These are phyloP conservation scores for Sphyrna mokarran DNA, from an alignment of 2,113 vertebrate species.

Conservation along the genomic window DNA sequence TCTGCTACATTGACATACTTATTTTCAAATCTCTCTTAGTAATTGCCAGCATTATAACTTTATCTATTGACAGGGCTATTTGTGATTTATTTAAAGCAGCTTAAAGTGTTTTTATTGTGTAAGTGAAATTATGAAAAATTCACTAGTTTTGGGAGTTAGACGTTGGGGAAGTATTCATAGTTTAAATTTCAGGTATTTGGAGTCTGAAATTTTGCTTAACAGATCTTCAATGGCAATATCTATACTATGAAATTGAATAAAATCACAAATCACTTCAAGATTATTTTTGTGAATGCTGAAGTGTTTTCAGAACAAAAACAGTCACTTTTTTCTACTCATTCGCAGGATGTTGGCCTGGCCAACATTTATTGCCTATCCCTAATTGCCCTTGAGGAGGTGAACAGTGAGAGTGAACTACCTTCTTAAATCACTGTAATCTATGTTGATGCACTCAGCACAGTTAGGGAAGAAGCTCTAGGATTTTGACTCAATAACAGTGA, in stretches of 20 bases:
- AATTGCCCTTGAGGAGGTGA: too few species aligned
- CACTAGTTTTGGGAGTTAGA: slow-evolving; percentile 9
- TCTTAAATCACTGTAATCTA: too few species aligned
- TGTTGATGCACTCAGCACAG: too few species aligned
- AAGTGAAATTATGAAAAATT: slow-evolving; percentile 22
- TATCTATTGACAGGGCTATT: neutral
- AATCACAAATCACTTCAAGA: slow-evolving; percentile 11
- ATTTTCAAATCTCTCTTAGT: neutral
- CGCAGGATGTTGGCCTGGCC: neutral
- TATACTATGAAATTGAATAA: neutral
- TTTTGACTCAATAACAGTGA: too few species aligned
- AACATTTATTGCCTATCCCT: too few species aligned
- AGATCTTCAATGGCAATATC: neutral
- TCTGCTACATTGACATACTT: neutral
- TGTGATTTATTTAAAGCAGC: slow-evolving; percentile 26
- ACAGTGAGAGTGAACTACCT: too few species aligned
- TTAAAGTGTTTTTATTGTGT: slow-evolving; percentile 29
- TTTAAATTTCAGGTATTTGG: slow-evolving; percentile 30
- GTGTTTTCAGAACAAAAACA: neutral
- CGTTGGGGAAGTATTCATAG: neutral
- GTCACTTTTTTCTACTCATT: too few species aligned
- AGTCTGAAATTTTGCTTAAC: neutral
- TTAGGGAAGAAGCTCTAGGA: too few species aligned
- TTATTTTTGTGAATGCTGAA: neutral
- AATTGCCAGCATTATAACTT: neutral